phyloP scores from a whole-genome alignment of 2,113 vertebrate species.

The Suricata suricatta region DNA sequence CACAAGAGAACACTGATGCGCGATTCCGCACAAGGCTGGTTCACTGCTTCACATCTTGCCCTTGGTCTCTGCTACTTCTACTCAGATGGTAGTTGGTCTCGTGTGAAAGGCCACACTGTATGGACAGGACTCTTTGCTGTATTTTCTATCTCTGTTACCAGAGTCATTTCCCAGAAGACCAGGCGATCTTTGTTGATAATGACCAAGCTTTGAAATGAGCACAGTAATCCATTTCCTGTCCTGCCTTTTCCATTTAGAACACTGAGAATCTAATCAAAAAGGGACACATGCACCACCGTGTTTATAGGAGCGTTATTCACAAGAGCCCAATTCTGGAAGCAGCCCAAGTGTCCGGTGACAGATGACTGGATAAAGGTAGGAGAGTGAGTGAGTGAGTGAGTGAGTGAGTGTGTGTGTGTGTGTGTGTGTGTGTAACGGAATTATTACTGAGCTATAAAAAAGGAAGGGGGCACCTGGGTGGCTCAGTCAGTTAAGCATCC shows the following conservation, averaged over 20 bases:
- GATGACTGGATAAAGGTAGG: neutral
- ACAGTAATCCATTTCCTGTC: slow-evolving; percentile 25
- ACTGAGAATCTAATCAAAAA: slow-evolving; percentile 60
- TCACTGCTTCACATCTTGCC: neutral
- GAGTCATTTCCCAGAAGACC: neutral
- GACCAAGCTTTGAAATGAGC: slow-evolving; percentile 24
- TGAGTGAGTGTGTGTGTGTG: too few relatives aligned
- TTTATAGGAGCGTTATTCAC: neutral
- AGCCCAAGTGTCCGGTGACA: neutral
- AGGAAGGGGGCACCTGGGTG: neutral
- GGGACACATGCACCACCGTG: neutral
- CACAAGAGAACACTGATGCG: slow-evolving; percentile 17
- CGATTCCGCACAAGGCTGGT: neutral
- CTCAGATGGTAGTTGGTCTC: neutral
- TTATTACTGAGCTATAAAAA: too few relatives aligned
- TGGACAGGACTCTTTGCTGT: neutral
- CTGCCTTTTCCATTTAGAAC: neutral
- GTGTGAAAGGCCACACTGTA: neutral
- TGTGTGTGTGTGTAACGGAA: too few relatives aligned
- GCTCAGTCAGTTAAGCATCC: neutral
- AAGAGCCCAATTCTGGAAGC: neutral
- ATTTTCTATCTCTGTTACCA: neutral
- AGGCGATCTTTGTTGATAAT: slow-evolving; percentile 31
- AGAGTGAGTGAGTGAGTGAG: too few relatives aligned
- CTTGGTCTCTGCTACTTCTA: neutral